phyloP scores from a whole-genome alignment of 2,888 invertebrate species.

The Agonopterix subpropinquella region DNA sequence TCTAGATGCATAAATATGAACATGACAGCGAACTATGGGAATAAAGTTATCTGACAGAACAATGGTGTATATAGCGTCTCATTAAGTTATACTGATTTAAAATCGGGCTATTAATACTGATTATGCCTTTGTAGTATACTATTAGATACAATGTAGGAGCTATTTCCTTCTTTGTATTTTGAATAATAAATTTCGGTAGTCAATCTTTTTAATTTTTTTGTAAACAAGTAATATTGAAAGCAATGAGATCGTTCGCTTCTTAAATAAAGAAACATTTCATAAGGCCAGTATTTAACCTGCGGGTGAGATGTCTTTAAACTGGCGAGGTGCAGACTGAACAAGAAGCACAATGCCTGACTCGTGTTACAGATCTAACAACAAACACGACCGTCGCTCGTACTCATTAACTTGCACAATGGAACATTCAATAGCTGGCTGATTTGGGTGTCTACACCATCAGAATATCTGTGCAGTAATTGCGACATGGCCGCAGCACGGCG shows the following conservation, averaged over 20 bases:
- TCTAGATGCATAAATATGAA: conserved; percentile 4
- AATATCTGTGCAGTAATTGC: conserved; percentile 39
- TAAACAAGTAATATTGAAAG: no score
- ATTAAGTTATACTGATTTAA: conserved; percentile 6
- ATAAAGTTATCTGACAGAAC: conserved; percentile 8
- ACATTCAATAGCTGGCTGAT: conserved; percentile 46
- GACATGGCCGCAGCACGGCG: conserved; percentile 15
- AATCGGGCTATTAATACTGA: conserved; percentile 3
- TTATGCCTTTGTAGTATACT: background rate
- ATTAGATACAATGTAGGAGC: conserved; percentile 16
- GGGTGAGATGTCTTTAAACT: no score
- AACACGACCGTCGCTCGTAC: conserved; percentile 23
- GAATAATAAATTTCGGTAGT: no score
- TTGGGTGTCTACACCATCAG: conserved; percentile 44
- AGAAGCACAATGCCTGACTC: conserved; percentile 17
- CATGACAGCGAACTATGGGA: conserved; percentile 3
- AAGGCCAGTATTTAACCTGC: no score
- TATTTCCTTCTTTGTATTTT: conserved; percentile 7
- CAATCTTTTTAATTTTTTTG: no score
- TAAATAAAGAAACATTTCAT: no score
- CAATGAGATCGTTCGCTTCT: no score
- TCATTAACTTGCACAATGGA: conserved; percentile 60
- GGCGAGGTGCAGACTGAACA: no score
- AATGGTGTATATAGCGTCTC: conserved; percentile 7
- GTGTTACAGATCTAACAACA: conserved; percentile 37